Conservation (phyloP, 2,113 vertebrate genomes). For the Meles meles region DNA sequence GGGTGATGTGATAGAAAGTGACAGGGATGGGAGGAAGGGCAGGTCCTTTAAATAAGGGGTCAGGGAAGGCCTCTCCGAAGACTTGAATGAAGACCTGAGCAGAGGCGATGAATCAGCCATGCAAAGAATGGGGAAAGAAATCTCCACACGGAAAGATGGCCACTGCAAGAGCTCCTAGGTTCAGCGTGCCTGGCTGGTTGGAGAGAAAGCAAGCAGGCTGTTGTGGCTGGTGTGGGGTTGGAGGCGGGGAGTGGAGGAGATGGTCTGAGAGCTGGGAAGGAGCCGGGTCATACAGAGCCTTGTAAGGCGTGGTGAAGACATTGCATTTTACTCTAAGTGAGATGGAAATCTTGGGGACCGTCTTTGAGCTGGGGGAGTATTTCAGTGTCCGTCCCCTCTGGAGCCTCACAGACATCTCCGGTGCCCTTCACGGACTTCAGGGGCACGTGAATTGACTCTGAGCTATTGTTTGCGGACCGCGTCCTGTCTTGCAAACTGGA, state of each 20-base stretch:
- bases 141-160: conserved; percentile 31
- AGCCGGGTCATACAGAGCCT: not conserved
- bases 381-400: not conserved
- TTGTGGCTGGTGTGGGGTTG: not conserved
- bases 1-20: conserved; percentile 51
- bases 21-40: conserved; percentile 38
- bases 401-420: not conserved
- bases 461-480: not conserved
- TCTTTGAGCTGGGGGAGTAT: not conserved
- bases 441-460: not conserved
- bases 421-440: not conserved
- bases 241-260: not conserved
- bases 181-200: not conserved
- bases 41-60: conserved; percentile 45
- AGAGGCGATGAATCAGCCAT: conserved; percentile 45
- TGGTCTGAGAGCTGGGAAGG: not conserved
- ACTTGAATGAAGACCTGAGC: conserved; percentile 52
- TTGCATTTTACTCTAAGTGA: not conserved
- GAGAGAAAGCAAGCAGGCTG: not conserved
- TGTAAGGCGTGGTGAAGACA: not conserved
- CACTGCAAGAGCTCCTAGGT: not conserved
- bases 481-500: not conserved
- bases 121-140: conserved; percentile 16
- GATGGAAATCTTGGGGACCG: not conserved
- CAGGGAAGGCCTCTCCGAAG: conserved; percentile 28